Evolutionary conservation across 2,888 invertebrate genomes (phyloP).

Genomic region (Thereva unica): DNA sequence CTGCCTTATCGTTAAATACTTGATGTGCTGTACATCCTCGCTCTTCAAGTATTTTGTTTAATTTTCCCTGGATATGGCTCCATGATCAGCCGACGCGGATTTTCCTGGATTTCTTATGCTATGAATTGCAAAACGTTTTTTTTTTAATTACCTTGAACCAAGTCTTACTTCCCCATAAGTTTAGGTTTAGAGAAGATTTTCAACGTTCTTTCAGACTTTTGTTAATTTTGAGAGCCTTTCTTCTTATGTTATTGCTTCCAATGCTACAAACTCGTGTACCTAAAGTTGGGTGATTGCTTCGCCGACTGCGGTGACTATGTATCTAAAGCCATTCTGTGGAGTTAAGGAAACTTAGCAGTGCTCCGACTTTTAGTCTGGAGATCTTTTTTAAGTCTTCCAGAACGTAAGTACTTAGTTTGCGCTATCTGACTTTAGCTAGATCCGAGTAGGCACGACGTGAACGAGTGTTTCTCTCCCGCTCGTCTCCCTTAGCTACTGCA

Average conservation of each 20-base stretch:
- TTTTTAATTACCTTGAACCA: constrained; percentile 43
- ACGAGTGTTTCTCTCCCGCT: too few relatives aligned
- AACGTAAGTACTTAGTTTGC: too few relatives aligned
- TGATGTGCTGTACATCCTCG: constrained; percentile 33
- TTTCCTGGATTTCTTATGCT: constrained; percentile 42
- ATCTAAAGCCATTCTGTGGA: too few relatives aligned
- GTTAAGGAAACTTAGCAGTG: too few relatives aligned
- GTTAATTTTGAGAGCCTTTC: constrained; percentile 44
- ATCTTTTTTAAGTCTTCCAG: too few relatives aligned
- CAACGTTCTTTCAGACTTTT: constrained; percentile 43
- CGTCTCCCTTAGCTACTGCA: too few relatives aligned
- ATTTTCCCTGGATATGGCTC: constrained; percentile 37
- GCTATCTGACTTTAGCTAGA: too few relatives aligned
- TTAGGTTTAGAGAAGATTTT: constrained; percentile 41
- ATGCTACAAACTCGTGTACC: neutral
- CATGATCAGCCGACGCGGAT: constrained; percentile 39
- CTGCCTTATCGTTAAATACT: constrained; percentile 1
- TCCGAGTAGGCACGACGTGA: too few relatives aligned
- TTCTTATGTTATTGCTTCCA: constrained; percentile 42
- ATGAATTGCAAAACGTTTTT: constrained; percentile 40
- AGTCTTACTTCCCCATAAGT: constrained; percentile 43
- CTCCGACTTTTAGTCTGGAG: too few relatives aligned
- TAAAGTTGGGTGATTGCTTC: too few relatives aligned
- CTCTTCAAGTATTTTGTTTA: constrained; percentile 35
- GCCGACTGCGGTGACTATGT: too few relatives aligned